phyloP scores from a whole-genome alignment of 2,113 vertebrate genomes.

The Stegastes partitus region DNA sequence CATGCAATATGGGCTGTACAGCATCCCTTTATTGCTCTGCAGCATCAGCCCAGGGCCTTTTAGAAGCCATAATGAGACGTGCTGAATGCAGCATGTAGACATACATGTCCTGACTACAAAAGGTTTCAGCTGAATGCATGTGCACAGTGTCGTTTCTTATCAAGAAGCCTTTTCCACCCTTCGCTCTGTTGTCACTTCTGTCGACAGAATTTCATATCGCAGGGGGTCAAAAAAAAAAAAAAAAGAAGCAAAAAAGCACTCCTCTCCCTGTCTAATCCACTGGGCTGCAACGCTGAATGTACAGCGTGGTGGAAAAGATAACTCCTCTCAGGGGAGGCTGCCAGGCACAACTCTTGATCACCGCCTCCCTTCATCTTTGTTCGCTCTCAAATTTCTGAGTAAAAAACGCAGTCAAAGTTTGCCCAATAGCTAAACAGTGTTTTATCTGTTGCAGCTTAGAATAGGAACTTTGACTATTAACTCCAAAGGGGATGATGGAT shows the following conservation, averaged over 20 bases:
- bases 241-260: conserved; percentile 39
- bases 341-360: conserved; percentile 62
- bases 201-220: conserved; percentile 52
- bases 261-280: conserved; percentile 59
- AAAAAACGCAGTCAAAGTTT: conserved; percentile 36
- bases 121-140: neutral
- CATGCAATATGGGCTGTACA: neutral
- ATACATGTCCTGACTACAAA: conserved; percentile 18
- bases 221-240: neutral
- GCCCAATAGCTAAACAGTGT: conserved; percentile 5
- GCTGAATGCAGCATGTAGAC: conserved; percentile 19
- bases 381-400: conserved; percentile 24
- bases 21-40: neutral
- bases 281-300: conserved; percentile 56
- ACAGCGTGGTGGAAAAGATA: conserved; percentile 70
- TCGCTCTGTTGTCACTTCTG: conserved; percentile 57
- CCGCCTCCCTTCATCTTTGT: conserved; percentile 49
- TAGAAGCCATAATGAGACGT: neutral
- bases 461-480: conserved; percentile 41
- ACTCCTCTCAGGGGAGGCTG: conserved; percentile 63
- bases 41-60: conserved; percentile 10
- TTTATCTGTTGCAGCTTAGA: conserved; percentile 48
- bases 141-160: conserved; percentile 47
- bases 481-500: conserved; percentile 41
- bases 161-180: conserved; percentile 42